A percentile compares a stretch with the other conserved stretches of the same genome.
These are phyloP conservation scores for Delichon dasypus DNA, from an alignment of 2,797 vertebrate genomes.

Conservation along the genomic window DNA sequence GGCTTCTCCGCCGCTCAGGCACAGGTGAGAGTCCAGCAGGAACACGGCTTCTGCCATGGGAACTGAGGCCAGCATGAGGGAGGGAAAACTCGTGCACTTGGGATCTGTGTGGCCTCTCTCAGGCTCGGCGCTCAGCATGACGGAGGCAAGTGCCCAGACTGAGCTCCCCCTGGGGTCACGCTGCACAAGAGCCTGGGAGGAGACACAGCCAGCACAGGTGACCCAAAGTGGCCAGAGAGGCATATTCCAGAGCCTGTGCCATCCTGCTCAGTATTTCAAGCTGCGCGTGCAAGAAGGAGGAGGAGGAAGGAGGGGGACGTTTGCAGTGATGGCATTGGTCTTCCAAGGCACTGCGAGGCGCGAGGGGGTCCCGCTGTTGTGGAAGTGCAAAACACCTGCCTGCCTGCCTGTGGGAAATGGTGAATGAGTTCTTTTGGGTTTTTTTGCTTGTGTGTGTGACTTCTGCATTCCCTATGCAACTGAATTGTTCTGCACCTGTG, in stretches of 20 bases:
- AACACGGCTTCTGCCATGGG: rapidly evolving
- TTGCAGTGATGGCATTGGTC: background rate
- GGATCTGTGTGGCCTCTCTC: background rate
- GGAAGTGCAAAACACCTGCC: background rate
- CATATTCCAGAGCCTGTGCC: background rate
- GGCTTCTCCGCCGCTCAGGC: too few species aligned
- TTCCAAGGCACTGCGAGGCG: background rate
- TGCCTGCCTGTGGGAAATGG: background rate
- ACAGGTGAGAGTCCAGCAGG: rapidly evolving
- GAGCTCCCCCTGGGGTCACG: background rate
- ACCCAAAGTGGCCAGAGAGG: background rate
- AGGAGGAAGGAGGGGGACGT: background rate
- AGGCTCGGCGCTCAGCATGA: background rate
- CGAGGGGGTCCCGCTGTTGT: background rate
- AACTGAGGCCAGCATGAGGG: background rate
- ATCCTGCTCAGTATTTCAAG: background rate
- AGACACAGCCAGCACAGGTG: too few species aligned
- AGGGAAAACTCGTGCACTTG: background rate
- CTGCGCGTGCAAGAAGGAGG: too few species aligned
- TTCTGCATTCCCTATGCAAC: background rate
- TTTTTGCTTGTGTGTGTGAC: background rate
- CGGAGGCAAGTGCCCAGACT: background rate
- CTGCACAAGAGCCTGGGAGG: too few species aligned
- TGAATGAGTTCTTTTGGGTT: background rate
- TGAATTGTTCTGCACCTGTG: background rate